Base-by-base conservation (phyloP, 1,140 invertebrate genomes). In the Drosophila sp. region DNA sequence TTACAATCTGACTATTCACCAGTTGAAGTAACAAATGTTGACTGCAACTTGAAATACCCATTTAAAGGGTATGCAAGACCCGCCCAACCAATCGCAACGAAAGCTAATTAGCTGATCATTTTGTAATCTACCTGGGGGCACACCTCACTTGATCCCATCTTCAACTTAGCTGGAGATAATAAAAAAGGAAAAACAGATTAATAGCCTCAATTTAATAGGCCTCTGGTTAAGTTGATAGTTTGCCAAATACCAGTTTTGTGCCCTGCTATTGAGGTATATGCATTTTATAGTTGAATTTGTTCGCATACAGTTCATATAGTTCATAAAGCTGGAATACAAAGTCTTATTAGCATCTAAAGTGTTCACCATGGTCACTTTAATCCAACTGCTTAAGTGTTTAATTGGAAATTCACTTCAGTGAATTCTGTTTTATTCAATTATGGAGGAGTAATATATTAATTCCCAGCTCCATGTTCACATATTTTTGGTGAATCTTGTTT, bases 31-130 rank as follows among this genome's bases (percentile, higher is more conserved):
- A 13, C 38, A 43, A 16, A 43, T 43, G 13, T 2, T 2, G 6
- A 16, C 41, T 8, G 0, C 14, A 7, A 8, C 8, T 18, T 11
- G 11, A 6, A 29, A 21, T 27, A 29, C 56, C 14, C 25, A 9
- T 7, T 25, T 2, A 18, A 7, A 21, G 43, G 7, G 50, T 11
- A 21, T 32, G n/a, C 25, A 7, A 46, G 36, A 54, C 25, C 8
- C 54, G 21, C n/a, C 34, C 36, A 5, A 51, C 18, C 18, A 54
- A 63, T 16, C 50, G 43, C 18, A 46, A 45, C 57, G 50, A 58
- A 70, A 53, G 40, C 59, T 41, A 38, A 69, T 53, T 56, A 62
- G 67, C 46, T 54, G 51, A 54, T 71, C 48, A 71, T 71, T 63
- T 71, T 46, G 58, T 38, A 71, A 64, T 71, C 48, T n/a, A 56